A percentile compares a stretch with the other conserved stretches of the same genome.
These are phyloP conservation scores for Electrophaes corylata DNA, from an alignment of 2,888 invertebrate species.

Conservation along the genomic window DNA sequence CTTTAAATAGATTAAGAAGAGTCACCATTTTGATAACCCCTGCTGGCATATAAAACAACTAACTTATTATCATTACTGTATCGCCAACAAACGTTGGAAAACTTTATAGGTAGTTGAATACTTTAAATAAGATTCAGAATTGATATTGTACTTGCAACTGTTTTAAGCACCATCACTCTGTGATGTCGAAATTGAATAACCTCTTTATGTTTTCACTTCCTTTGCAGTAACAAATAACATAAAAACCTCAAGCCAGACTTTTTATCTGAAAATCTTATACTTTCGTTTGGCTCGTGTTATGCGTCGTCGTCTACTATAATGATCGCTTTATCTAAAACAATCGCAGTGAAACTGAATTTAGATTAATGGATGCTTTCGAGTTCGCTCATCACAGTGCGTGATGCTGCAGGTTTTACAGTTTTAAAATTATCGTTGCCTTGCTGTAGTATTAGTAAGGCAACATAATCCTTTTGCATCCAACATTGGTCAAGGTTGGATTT, in stretches of 20 bases:
- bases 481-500: too few relatives aligned
- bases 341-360: slow-evolving; percentile 30
- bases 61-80: slow-evolving; percentile 3
- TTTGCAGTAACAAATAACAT: slow-evolving; percentile 1
- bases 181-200: background rate
- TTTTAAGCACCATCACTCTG: background rate
- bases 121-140: background rate
- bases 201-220: slow-evolving; percentile 12
- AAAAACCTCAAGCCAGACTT: background rate
- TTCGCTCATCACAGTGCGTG: slow-evolving; percentile 17
- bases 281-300: slow-evolving; percentile 43
- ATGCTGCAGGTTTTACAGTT: background rate
- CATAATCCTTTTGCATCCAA: too few relatives aligned
- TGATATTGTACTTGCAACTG: background rate
- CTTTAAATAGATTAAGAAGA: slow-evolving; percentile 12
- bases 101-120: background rate
- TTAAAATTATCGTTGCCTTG: background rate
- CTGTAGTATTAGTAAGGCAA: too few relatives aligned
- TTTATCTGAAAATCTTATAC: slow-evolving; percentile 20
- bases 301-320: slow-evolving; percentile 47
- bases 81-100: background rate
- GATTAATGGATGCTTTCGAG: background rate
- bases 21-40: slow-evolving; percentile 20
- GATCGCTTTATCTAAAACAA: slow-evolving; percentile 45
- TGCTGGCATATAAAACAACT: slow-evolving; percentile 12